Conservation (phyloP, 1,140 invertebrate species). For the Heterodera carotae region DNA sequence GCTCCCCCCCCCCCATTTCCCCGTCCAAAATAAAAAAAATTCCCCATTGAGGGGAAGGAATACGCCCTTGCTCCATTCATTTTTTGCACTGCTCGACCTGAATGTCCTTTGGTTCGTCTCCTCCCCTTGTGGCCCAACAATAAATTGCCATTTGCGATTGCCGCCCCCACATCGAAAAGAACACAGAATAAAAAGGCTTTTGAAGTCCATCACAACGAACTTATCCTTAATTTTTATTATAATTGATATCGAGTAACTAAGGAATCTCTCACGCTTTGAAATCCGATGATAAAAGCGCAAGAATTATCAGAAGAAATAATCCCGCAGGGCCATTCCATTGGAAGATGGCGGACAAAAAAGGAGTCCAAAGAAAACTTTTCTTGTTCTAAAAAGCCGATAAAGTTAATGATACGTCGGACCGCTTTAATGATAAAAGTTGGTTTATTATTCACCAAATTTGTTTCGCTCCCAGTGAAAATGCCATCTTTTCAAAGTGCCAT, state of each 20-base stretch:
- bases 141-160: conserved; percentile 18
- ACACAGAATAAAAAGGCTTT: background rate
- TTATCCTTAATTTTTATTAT: conserved; percentile 14
- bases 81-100: background rate
- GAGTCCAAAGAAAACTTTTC: background rate
- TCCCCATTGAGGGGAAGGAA: too few relatives aligned
- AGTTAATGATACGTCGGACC: too few relatives aligned
- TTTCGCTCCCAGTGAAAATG: background rate
- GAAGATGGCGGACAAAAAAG: conserved; percentile 2
- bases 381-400: background rate
- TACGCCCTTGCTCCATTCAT: too few relatives aligned
- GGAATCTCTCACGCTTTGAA: background rate
- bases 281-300: background rate
- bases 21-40: too few relatives aligned
- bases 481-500: conserved; percentile 16
- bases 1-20: too few relatives aligned
- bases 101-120: background rate
- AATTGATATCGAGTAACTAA: background rate
- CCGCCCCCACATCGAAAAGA: background rate
- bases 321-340: conserved; percentile 9
- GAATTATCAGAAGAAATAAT: background rate
- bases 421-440: too few relatives aligned
- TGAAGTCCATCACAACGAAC: conserved; percentile 2
- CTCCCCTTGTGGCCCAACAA: background rate
- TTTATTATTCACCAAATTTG: background rate